These are phyloP conservation scores for Seira ritae DNA, from an alignment of 2,888 invertebrate genomes.

Conservation along the genomic window DNA sequence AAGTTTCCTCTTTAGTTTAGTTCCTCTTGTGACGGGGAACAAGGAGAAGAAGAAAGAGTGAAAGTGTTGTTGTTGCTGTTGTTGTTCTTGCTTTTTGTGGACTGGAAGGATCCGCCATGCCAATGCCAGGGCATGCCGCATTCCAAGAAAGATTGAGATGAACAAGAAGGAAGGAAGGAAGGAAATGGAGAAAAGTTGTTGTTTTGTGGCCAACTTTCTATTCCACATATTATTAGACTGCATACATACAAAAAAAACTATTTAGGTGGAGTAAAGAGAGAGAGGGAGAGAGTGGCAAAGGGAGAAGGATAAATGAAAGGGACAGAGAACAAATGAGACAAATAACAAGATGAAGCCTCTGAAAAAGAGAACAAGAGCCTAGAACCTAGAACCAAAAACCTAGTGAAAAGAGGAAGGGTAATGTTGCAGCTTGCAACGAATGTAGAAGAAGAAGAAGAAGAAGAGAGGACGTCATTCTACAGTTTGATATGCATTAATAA, in stretches of 20 bases:
- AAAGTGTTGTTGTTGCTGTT: constrained; percentile 9
- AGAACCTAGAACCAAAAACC: too few relatives aligned
- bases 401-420: constrained; percentile 10
- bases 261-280: constrained; percentile 12
- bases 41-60: background rate
- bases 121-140: background rate
- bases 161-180: constrained; percentile 24
- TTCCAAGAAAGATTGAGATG: constrained; percentile 21
- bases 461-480: constrained; percentile 14
- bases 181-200: constrained; percentile 23
- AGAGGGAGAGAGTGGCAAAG: constrained; percentile 5
- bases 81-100: background rate
- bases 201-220: constrained; percentile 22
- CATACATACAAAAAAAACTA: too few relatives aligned
- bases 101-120: background rate
- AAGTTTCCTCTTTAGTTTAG: background rate
- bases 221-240: too few relatives aligned
- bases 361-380: background rate
- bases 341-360: constrained; percentile 21
- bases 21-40: constrained; percentile 18
- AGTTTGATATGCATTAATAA: constrained; percentile 16
- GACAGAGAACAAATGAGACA: constrained; percentile 13
- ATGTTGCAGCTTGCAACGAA: background rate
- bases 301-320: background rate
- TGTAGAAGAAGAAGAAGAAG: background rate